Evolutionary conservation across 2,888 invertebrate genomes (phyloP).

Genomic region (Troglohyphantes excavatus): DNA sequence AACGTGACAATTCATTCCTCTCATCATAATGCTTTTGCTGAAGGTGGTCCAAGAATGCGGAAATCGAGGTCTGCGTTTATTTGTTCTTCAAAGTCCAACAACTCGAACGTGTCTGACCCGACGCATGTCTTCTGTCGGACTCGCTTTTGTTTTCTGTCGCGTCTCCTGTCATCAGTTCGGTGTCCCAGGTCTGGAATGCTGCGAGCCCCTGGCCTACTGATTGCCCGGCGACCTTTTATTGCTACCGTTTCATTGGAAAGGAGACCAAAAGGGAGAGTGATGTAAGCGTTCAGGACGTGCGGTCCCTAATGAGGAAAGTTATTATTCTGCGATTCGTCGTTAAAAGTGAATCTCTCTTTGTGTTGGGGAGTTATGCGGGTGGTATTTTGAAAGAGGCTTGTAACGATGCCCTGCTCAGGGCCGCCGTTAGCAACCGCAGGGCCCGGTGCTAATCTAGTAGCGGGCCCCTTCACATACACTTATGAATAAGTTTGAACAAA

Average conservation of each 20-base stretch:
- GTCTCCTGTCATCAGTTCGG: neutral
- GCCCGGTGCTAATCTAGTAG: no score
- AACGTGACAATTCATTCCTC: neutral
- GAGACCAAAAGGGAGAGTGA: neutral
- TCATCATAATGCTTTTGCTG: neutral
- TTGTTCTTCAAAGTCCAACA: neutral
- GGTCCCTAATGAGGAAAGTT: no score
- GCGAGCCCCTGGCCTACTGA: conserved; percentile 52
- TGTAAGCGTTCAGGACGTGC: no score
- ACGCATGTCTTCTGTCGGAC: neutral
- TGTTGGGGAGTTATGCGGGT: no score
- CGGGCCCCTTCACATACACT: no score
- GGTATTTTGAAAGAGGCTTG: no score
- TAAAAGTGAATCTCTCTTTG: no score
- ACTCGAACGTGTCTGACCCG: neutral
- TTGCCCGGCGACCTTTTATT: conserved; percentile 24
- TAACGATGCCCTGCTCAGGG: no score
- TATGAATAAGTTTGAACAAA: no score
- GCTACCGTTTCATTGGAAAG: conserved; percentile 28
- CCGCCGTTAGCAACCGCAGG: no score
- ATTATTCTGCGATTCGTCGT: no score
- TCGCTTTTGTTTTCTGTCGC: neutral
- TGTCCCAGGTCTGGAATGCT: conserved; percentile 10
- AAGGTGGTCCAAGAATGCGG: conserved; percentile 53
- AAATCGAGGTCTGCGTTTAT: conserved; percentile 20